A percentile compares a stretch with the other conserved stretches of the same genome.
These are phyloP conservation scores for Rhombomys opimus DNA, from an alignment of 2,113 vertebrate genomes.

Conservation along the genomic window DNA sequence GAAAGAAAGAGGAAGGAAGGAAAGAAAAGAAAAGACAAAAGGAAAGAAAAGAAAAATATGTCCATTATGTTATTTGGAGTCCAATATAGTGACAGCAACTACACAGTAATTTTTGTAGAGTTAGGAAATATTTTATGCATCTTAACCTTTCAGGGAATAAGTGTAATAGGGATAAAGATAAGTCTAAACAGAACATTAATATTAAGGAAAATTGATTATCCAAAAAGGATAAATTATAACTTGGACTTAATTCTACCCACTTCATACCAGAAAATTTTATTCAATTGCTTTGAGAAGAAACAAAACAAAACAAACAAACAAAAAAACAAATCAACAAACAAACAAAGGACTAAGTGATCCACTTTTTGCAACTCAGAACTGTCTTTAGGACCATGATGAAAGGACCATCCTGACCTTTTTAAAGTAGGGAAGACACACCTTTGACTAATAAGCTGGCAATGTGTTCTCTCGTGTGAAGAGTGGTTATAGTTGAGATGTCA, in stretches of 20 bases:
- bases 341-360: neutral
- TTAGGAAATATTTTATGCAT: neutral
- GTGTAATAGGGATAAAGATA: neutral
- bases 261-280: neutral
- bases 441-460: neutral
- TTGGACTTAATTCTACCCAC: neutral
- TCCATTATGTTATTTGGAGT: neutral
- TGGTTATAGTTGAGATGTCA: too few relatives aligned
- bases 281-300: neutral
- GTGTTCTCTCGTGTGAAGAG: neutral
- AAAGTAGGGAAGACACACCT: neutral
- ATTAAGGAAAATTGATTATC: neutral
- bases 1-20: neutral
- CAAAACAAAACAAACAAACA: neutral
- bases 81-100: neutral
- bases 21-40: neutral
- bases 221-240: neutral
- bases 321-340: neutral
- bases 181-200: neutral
- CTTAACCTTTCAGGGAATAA: neutral
- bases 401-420: neutral
- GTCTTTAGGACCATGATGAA: neutral
- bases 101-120: neutral
- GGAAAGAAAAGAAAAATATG: neutral
- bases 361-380: neutral